These are phyloP conservation scores for Oscheius sp. DNA, from an alignment of 1,140 invertebrate genomes.

Conservation along the genomic window DNA sequence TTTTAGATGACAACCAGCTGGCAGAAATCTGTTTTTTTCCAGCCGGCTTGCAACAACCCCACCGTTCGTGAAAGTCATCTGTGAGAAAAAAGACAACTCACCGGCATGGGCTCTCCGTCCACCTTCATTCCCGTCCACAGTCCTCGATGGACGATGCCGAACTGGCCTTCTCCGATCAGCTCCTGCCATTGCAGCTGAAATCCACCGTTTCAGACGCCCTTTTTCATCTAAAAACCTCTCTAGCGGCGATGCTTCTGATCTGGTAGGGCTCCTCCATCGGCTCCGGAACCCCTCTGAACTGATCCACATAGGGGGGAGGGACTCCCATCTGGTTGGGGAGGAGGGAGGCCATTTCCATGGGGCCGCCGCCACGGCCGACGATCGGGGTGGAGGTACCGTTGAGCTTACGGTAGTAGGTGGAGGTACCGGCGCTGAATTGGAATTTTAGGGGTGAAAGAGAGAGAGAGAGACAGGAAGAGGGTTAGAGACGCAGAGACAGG, in stretches of 20 bases:
- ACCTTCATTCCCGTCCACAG: constrained; percentile 1
- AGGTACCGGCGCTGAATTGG: constrained; percentile 7
- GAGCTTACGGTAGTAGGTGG: constrained; percentile 42
- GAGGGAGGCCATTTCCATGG: constrained; percentile 21
- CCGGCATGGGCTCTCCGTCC: constrained; percentile 21
- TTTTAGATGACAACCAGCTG: no score
- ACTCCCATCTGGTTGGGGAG: constrained; percentile 3
- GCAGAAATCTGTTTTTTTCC: no score
- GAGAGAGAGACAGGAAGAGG: no score
- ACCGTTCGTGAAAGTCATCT: no score
- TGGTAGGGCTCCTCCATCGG: constrained; percentile 16
- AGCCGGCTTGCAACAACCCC: no score
- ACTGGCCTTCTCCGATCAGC: constrained; percentile 29
- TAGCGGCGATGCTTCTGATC: constrained; percentile 10
- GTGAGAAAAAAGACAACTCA: background rate
- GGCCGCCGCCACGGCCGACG: constrained; percentile 16
- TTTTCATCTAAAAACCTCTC: no score
- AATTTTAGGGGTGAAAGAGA: background rate
- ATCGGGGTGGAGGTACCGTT: constrained; percentile 42
- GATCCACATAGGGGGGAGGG: constrained; percentile 16
- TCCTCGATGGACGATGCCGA: constrained; percentile 19
- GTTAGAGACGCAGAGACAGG: no score
- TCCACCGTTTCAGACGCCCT: no score
- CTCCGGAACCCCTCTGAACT: constrained; percentile 1
- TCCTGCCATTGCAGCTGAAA: constrained; percentile 5